Conservation (phyloP, 1,140 invertebrate species). For the Drosophila nasuta region DNA sequence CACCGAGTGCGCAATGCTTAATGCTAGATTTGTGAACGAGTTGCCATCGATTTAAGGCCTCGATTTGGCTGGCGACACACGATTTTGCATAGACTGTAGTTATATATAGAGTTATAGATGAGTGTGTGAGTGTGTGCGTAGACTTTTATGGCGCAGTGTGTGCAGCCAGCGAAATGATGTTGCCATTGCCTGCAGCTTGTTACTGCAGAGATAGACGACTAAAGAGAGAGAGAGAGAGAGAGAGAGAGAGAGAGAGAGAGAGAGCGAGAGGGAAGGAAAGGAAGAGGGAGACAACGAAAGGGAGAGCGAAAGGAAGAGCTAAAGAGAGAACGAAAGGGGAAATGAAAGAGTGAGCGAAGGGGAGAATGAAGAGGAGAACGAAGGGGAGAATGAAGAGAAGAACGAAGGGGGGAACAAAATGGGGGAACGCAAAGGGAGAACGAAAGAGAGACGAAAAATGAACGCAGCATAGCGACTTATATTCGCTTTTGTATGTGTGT, state of each 20-base stretch:
- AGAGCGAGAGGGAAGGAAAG: background rate
- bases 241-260: too few species aligned
- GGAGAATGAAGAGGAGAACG: too few species aligned
- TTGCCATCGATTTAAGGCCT: conserved; percentile 22
- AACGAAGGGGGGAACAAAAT: too few species aligned
- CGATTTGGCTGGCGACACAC: conserved; percentile 8
- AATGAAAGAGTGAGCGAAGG: too few species aligned
- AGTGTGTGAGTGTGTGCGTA: conserved; percentile 22
- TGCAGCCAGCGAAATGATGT: conserved; percentile 53
- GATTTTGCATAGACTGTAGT: background rate
- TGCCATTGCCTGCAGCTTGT: conserved; percentile 49
- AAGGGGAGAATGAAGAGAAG: too few species aligned
- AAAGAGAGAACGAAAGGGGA: too few species aligned
- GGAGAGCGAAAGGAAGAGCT: too few species aligned
- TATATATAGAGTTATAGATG: too few species aligned
- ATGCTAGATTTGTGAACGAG: conserved; percentile 10
- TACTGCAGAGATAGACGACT: conserved; percentile 31
- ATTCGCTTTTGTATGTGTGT: conserved; percentile 34
- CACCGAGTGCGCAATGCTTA: conserved; percentile 41
- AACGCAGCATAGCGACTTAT: conserved; percentile 56
- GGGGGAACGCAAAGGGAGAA: too few species aligned
- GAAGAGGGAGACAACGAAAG: background rate
- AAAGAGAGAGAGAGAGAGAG: too few species aligned
- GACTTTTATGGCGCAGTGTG: conserved; percentile 43
- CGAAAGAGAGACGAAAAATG: background rate